A percentile compares a stretch with the other conserved stretches of the same genome.
phyloP scores from a whole-genome alignment of 2,888 invertebrate genomes.

The Heteropelma amictum region DNA sequence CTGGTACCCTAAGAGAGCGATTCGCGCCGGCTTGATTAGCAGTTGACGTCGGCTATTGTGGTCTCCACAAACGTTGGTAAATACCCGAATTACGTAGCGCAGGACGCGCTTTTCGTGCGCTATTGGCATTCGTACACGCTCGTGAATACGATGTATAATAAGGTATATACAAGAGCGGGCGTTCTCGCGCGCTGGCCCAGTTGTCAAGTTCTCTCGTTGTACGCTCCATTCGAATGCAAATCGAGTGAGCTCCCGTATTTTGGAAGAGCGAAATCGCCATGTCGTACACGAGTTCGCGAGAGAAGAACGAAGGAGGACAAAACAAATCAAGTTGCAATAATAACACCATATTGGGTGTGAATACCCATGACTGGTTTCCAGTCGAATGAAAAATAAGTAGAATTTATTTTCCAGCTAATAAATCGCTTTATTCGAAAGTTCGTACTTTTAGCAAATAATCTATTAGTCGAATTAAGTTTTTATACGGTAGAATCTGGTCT shows the following conservation, averaged over 20 bases:
- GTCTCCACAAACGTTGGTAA: slow-evolving; percentile 54
- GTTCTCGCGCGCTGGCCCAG: too few species aligned
- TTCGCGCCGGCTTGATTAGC: slow-evolving; percentile 51
- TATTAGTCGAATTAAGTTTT: background rate
- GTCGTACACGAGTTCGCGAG: slow-evolving; percentile 16
- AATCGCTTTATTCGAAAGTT: background rate
- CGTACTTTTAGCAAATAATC: background rate
- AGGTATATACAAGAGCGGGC: slow-evolving; percentile 19
- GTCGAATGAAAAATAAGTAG: background rate
- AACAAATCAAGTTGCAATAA: slow-evolving; percentile 9
- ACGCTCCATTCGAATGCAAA: slow-evolving; percentile 66
- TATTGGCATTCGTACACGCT: slow-evolving; percentile 34
- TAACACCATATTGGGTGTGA: background rate
- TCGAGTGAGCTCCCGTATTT: slow-evolving; percentile 33
- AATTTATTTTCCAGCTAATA: background rate
- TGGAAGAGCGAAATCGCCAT: slow-evolving; percentile 26
- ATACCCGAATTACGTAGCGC: slow-evolving; percentile 59
- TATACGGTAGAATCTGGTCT: too few species aligned
- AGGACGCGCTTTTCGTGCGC: slow-evolving; percentile 46
- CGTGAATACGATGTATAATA: slow-evolving; percentile 24
- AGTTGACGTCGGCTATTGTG: slow-evolving; percentile 54
- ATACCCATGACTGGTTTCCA: background rate
- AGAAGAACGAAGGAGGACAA: background rate
- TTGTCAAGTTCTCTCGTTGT: slow-evolving; percentile 33
- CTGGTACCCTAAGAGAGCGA: slow-evolving; percentile 5